Conservation (phyloP, 2,888 invertebrate genomes). For the Cecidostiba fungosa region DNA sequence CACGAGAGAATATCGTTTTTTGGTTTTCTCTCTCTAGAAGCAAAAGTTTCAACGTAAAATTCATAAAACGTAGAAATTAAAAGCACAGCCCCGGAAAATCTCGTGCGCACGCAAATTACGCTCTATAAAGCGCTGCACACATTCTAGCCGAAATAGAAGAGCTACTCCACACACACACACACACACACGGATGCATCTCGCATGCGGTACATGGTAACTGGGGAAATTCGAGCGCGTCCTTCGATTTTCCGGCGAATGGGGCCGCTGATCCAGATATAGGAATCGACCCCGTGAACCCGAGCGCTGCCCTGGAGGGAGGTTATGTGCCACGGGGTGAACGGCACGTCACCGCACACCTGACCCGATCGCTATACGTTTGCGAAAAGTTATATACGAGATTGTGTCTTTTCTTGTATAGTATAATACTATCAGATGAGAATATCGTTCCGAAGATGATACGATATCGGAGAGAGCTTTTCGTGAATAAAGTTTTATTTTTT, state of each 20-base stretch:
- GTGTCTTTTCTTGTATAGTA: neutral
- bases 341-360: constrained; percentile 34
- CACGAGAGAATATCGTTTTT: too few species aligned
- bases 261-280: constrained; percentile 60
- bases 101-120: too few species aligned
- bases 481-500: neutral
- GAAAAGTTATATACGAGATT: neutral
- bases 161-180: neutral
- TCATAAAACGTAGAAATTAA: too few species aligned
- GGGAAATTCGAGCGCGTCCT: constrained; percentile 49
- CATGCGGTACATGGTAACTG: neutral
- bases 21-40: too few species aligned
- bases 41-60: too few species aligned
- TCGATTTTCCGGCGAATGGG: constrained; percentile 62
- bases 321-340: constrained; percentile 50
- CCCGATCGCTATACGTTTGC: neutral
- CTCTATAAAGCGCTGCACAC: too few species aligned
- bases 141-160: neutral
- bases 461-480: neutral
- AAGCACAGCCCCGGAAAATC: too few species aligned
- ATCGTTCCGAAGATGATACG: neutral
- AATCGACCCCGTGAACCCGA: constrained; percentile 59
- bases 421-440: neutral
- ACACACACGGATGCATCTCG: neutral
- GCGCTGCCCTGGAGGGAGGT: constrained; percentile 34